phyloP scores from a whole-genome alignment of 2,797 vertebrate species.

The Mormyrops attenuatus region DNA sequence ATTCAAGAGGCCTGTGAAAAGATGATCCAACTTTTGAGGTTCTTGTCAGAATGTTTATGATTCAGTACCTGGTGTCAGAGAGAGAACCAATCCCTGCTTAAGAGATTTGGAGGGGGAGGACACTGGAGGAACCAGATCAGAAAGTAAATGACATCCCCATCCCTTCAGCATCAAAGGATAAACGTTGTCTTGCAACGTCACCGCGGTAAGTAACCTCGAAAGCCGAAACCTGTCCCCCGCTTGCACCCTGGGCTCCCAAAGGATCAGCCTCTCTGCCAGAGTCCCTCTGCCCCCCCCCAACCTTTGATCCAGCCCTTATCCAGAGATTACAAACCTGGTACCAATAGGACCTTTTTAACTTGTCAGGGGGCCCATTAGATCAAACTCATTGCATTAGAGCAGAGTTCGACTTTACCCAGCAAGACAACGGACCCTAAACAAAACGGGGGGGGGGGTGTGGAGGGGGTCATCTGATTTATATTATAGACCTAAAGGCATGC shows the following conservation, averaged over 20 bases:
- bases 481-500: background rate
- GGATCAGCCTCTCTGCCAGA: background rate
- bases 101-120: background rate
- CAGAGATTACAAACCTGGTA: background rate
- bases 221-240: slow-evolving; percentile 45
- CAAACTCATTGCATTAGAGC: background rate
- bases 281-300: background rate
- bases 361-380: slow-evolving; percentile 2
- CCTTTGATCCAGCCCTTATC: slow-evolving; percentile 43
- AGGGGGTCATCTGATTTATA: background rate
- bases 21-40: background rate
- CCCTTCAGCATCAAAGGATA: slow-evolving; percentile 49
- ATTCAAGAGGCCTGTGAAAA: background rate
- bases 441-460: background rate
- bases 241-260: slow-evolving; percentile 8
- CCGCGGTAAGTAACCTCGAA: slow-evolving; percentile 43
- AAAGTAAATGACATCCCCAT: slow-evolving; percentile 28
- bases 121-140: slow-evolving; percentile 19
- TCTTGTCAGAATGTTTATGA: background rate
- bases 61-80: too few species aligned
- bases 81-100: background rate
- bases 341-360: background rate
- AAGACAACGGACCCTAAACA: background rate
- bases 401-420: background rate
- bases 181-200: slow-evolving; percentile 35